Base-by-base conservation (phyloP, 2,888 invertebrate species). In the Eurois occulta region DNA sequence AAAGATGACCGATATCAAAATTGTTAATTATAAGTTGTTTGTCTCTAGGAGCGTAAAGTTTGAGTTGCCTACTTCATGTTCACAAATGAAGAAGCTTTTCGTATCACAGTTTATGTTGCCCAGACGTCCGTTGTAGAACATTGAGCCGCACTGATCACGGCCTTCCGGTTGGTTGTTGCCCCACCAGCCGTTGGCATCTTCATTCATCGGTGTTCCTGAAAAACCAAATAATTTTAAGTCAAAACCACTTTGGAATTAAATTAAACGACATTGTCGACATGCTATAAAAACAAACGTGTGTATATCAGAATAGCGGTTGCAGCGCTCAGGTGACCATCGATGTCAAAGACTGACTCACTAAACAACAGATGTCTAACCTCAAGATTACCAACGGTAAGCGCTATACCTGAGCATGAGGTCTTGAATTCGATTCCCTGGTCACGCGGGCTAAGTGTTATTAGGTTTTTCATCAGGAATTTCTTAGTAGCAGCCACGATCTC, bases 41-140 rank as follows among this genome's bases (percentile, higher is more conserved):
- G 35, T 35, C 35, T 62, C 32, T 35, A 21, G 11, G 11, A 62
- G 62, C 10, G 62, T 1, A 21, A 35, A 1, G 21, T 62, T 62
- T 62, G 35, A 10, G 10, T 62, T 10, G 21, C 62, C 60, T 5
- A 62, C 32, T 38, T 95, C 94, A 75, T 93, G 93, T 88, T 96
- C 95, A 77, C 95, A 95, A 67, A 96, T 93, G 79, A 94, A 96
- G 88, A 94, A 92, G 80, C 92, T 89, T 24, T 85, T 90, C 1
- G 78, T 86, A 0, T 86, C 78, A 72, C 95, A 96, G 24, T 86
- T 85, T 13, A 94, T 88, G 78, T 94, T 94, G 75, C 94, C 94
- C 1, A 95, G 88, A 0, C 87, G 82, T 8, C 95, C 95, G 52
- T 90, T 90, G 88, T 91, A 94, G 85, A 94, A 94, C 94, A 95